A percentile compares a stretch with the other conserved stretches of the same genome.
These are phyloP conservation scores for Oscheius onirici DNA, from an alignment of 2,888 invertebrate genomes.

Conservation along the genomic window DNA sequence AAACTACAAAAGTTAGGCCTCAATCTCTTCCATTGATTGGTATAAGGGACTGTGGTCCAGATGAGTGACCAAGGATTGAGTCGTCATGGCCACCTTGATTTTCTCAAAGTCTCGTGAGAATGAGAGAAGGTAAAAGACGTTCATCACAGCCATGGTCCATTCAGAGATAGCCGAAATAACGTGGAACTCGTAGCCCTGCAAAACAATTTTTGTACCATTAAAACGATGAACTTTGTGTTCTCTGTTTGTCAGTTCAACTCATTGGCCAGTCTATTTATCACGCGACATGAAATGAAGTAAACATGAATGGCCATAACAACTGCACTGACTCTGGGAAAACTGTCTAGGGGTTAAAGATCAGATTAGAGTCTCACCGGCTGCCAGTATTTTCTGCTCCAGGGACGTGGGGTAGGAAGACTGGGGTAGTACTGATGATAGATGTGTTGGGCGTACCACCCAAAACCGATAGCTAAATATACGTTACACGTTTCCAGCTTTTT, in stretches of 20 bases:
- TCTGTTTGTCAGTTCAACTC: background rate
- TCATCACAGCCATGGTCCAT: conserved; percentile 79
- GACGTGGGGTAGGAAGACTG: conserved; percentile 66
- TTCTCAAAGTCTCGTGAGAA: conserved; percentile 79
- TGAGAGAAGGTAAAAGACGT: conserved; percentile 78
- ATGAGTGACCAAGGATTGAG: conserved; percentile 59
- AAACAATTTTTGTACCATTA: background rate
- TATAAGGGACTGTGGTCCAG: conserved; percentile 60
- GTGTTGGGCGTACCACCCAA: conserved; percentile 56
- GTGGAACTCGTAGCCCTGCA: conserved; percentile 78
- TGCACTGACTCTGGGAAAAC: background rate
- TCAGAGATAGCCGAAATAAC: conserved; percentile 79
- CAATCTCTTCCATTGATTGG: conserved; percentile 28
- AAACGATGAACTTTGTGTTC: background rate
- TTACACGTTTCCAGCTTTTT: too few species aligned
- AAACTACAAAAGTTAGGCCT: background rate
- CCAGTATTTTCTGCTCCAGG: conserved; percentile 60
- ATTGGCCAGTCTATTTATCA: background rate
- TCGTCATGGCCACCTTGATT: conserved; percentile 73
- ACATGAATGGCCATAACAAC: conserved; percentile 17
- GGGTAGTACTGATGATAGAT: conserved; percentile 62
- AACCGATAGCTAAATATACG: conserved; percentile 62
- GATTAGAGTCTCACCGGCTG: conserved; percentile 54
- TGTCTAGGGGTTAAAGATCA: conserved; percentile 2
- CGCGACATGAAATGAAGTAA: conserved; percentile 18